phyloP scores from a whole-genome alignment of 2,113 vertebrate genomes.

The Psilopsiagon aurifrons region DNA sequence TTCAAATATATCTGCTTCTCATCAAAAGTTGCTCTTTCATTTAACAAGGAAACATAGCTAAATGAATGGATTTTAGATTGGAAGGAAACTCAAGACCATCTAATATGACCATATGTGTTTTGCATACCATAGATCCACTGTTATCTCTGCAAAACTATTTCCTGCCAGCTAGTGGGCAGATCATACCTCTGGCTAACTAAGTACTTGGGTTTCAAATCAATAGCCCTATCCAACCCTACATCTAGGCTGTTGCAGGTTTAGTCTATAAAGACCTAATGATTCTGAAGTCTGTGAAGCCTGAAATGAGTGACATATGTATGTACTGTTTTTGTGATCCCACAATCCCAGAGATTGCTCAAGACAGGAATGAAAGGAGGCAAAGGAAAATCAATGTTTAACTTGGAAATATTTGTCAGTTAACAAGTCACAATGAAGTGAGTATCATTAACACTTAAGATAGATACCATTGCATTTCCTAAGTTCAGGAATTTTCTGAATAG shows the following conservation, averaged over 20 bases:
- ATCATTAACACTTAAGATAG: not conserved
- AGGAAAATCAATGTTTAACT: constrained; percentile 80
- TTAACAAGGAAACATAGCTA: not conserved
- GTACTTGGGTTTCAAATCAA: not conserved
- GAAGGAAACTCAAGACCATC: not conserved
- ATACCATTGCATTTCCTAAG: not conserved
- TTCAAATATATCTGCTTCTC: constrained; percentile 1
- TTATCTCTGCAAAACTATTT: constrained; percentile 54
- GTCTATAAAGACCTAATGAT: constrained; percentile 19
- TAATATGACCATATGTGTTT: constrained; percentile 15
- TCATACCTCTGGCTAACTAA: not conserved
- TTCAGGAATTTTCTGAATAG: not conserved
- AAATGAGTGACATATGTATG: constrained; percentile 22
- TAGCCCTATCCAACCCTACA: not conserved
- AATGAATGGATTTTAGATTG: constrained; percentile 48
- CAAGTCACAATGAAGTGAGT: constrained; percentile 57
- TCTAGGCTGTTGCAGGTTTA: not conserved
- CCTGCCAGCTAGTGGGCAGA: constrained; percentile 7
- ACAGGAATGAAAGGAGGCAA: constrained; percentile 62
- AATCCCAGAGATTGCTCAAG: constrained; percentile 39
- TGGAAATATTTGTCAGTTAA: constrained; percentile 77
- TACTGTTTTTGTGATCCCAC: constrained; percentile 25
- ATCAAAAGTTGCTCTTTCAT: not conserved
- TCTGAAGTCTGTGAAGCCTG: constrained; percentile 18
- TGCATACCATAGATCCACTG: not conserved